Conservation (phyloP, 1,140 invertebrate genomes). For the Scylla paramamosain region DNA sequence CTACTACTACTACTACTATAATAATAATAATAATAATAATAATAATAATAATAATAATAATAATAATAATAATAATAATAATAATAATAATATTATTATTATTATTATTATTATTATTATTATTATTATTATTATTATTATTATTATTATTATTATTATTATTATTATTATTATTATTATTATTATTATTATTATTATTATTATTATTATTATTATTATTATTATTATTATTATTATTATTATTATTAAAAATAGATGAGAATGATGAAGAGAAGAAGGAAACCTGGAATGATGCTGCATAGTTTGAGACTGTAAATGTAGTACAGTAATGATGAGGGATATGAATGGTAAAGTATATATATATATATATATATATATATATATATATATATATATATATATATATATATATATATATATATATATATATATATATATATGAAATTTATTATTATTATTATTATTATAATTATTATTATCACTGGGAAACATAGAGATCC, state of each 20-base stretch:
- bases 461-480: not conserved
- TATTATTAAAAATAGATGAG: not conserved
- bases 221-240: slow-evolving; percentile 40
- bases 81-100: not conserved
- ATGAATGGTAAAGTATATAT: not conserved
- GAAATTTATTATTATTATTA: too few species aligned
- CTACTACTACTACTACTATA: not conserved
- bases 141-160: not conserved
- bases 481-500: not conserved
- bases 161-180: slow-evolving; percentile 2
- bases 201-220: slow-evolving; percentile 28
- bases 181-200: not conserved
- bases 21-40: not conserved
- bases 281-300: not conserved
- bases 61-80: not conserved
- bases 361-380: slow-evolving; percentile 55
- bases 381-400: slow-evolving; percentile 49
- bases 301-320: not conserved
- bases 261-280: not conserved
- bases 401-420: slow-evolving; percentile 44
- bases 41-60: not conserved
- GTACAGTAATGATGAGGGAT: not conserved
- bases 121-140: not conserved
- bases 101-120: not conserved
- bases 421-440: slow-evolving; percentile 49